phyloP scores from a whole-genome alignment of 30 jellyfish, hydroid and myxozoan species.

The Hydractinia symbiolongicarpus region DNA sequence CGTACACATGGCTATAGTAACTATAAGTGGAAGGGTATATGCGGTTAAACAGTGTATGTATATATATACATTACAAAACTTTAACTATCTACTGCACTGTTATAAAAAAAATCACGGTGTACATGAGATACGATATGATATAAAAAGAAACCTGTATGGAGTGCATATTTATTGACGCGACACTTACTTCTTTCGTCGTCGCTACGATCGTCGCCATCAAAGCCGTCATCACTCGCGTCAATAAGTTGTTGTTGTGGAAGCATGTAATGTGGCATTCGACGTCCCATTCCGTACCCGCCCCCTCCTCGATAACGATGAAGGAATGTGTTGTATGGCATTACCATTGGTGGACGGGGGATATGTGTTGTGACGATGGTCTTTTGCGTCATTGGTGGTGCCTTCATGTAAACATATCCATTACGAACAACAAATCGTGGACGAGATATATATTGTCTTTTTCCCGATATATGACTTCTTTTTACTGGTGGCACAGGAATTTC shows the following conservation, averaged over 20 bases:
- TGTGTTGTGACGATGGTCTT: slow-evolving; percentile 86
- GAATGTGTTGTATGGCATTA: slow-evolving; percentile 76
- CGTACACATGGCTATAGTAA: too few relatives aligned
- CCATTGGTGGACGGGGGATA: slow-evolving; percentile 90
- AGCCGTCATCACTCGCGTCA: slow-evolving; percentile 27
- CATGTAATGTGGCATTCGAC: slow-evolving; percentile 20
- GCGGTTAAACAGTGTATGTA: too few relatives aligned
- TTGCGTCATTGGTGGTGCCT: slow-evolving; percentile 91
- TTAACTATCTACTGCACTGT: too few relatives aligned
- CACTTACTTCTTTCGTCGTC: not conserved
- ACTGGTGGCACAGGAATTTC: slow-evolving; percentile 14
- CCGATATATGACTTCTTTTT: not conserved
- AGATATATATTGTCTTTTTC: slow-evolving; percentile 71
- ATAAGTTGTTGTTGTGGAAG: slow-evolving; percentile 21
- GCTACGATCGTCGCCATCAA: slow-evolving; percentile 27
- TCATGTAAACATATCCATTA: slow-evolving; percentile 77
- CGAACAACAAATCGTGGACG: slow-evolving; percentile 65
- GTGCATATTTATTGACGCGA: too few relatives aligned
- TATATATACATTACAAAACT: too few relatives aligned
- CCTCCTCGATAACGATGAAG: slow-evolving; percentile 48
- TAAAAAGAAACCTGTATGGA: too few relatives aligned
- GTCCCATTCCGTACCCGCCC: slow-evolving; percentile 19
- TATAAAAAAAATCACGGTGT: too few relatives aligned
- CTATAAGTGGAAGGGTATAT: too few relatives aligned
- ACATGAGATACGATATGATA: too few relatives aligned